A percentile compares a stretch with the other conserved stretches of the same genome.
Evolutionary conservation across 2,113 vertebrate species (phyloP).

Genomic region (Mugil cephalus): DNA sequence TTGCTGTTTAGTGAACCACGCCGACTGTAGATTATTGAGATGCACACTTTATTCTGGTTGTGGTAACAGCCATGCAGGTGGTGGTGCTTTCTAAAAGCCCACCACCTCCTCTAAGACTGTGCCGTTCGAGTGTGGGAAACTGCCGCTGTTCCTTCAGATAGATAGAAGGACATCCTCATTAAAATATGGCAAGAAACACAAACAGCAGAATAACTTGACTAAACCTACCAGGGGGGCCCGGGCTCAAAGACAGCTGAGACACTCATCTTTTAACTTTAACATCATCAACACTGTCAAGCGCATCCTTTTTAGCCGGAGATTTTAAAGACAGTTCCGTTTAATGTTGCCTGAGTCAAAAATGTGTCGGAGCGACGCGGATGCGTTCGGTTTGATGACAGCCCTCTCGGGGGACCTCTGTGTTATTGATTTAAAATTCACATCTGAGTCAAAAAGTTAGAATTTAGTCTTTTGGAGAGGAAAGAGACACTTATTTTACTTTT

Average conservation of each 20-base stretch:
- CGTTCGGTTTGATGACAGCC: constrained; percentile 81
- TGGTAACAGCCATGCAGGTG: background rate
- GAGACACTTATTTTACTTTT: constrained; percentile 64
- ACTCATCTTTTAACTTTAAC: constrained; percentile 80
- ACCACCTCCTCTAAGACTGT: background rate
- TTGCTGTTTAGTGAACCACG: too few relatives aligned
- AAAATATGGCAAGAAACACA: constrained; percentile 73
- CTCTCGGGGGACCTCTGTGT: constrained; percentile 69
- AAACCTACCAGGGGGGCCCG: constrained; percentile 68
- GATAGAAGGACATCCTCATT: constrained; percentile 63
- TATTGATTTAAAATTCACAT: constrained; percentile 84
- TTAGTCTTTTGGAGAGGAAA: constrained; percentile 64
- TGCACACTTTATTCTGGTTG: background rate
- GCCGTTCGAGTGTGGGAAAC: background rate
- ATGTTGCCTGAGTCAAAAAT: constrained; percentile 76
- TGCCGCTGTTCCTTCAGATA: constrained; percentile 19
- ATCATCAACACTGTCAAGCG: constrained; percentile 81
- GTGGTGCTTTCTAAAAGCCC: constrained; percentile 18
- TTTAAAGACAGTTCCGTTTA: constrained; percentile 76
- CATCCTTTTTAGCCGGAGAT: constrained; percentile 73
- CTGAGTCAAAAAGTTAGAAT: constrained; percentile 70
- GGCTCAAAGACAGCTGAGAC: constrained; percentile 75
- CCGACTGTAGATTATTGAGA: too few relatives aligned
- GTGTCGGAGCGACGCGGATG: constrained; percentile 65
- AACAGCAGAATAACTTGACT: constrained; percentile 67